phyloP scores from a whole-genome alignment of 2,797 vertebrate species.

The Pseudotriccus pelzelni region DNA sequence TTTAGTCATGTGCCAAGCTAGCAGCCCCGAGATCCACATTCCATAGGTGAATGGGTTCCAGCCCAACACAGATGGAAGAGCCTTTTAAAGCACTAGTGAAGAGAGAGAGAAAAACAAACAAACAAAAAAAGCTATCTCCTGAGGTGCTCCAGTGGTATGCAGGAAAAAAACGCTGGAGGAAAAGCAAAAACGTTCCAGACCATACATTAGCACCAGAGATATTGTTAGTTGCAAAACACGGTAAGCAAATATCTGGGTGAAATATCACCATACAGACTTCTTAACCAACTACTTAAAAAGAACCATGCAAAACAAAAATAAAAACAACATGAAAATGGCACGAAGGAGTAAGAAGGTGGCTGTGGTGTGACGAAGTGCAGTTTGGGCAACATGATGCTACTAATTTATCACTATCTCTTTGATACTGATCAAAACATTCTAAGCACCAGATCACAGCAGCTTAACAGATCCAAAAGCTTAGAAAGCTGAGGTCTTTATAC shows the following conservation, averaged over 20 bases:
- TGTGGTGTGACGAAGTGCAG: background rate
- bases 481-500: background rate
- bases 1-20: conserved; percentile 51
- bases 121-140: conserved; percentile 20
- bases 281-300: background rate
- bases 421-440: background rate
- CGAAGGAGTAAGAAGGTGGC: background rate
- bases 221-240: background rate
- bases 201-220: conserved; percentile 28
- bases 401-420: background rate
- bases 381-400: background rate
- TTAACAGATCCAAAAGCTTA: background rate
- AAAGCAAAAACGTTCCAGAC: background rate
- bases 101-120: conserved; percentile 45
- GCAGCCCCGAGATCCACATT: conserved; percentile 52
- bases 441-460: background rate
- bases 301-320: conserved; percentile 13
- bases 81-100: conserved; percentile 61
- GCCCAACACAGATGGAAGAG: conserved; percentile 63
- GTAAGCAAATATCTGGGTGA: background rate
- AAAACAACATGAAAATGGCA: background rate
- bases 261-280: background rate
- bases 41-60: conserved; percentile 62
- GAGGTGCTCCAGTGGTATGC: background rate
- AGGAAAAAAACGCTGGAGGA: conserved; percentile 18